Conservation (phyloP, 1,140 invertebrate genomes). For the Lanistes nyassanus region DNA sequence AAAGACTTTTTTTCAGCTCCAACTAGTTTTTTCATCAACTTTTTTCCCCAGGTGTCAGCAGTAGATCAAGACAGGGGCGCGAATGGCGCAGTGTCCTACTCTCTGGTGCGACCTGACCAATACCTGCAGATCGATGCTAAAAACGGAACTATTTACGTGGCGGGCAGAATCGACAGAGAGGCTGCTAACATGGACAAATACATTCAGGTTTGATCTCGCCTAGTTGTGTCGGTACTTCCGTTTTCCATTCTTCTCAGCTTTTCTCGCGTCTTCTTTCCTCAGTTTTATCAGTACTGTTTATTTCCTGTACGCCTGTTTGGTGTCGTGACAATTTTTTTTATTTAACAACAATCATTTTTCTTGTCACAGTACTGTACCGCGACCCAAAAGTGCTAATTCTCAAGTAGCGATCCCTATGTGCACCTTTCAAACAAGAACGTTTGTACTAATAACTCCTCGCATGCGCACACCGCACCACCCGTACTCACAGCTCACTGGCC, state of each 20-base stretch:
- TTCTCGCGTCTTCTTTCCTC: background rate
- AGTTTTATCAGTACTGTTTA: background rate
- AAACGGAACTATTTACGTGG: conserved; percentile 35
- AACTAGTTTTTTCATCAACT: background rate
- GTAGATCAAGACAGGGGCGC: conserved; percentile 50
- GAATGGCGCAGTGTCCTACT: conserved; percentile 39
- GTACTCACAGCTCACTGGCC: no score
- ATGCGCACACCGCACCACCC: no score
- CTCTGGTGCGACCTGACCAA: conserved; percentile 18
- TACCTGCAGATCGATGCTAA: background rate
- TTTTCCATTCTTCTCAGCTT: background rate
- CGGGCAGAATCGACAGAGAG: conserved; percentile 31
- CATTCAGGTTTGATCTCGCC: conserved; percentile 7
- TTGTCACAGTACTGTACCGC: no score
- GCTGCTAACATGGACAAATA: conserved; percentile 33
- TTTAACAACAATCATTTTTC: no score
- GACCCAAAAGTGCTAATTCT: no score
- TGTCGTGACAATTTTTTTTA: background rate
- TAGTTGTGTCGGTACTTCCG: background rate
- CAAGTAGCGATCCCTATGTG: no score
- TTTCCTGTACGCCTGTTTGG: no score
- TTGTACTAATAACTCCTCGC: no score
- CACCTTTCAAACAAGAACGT: no score
- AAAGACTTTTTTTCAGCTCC: background rate
- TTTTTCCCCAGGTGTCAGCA: conserved; percentile 42